Evolutionary conservation across 2,797 vertebrate species (phyloP), one percentile per base, ranked within the genome.

Genomic region (Rhynchotus rufescens): DNA sequence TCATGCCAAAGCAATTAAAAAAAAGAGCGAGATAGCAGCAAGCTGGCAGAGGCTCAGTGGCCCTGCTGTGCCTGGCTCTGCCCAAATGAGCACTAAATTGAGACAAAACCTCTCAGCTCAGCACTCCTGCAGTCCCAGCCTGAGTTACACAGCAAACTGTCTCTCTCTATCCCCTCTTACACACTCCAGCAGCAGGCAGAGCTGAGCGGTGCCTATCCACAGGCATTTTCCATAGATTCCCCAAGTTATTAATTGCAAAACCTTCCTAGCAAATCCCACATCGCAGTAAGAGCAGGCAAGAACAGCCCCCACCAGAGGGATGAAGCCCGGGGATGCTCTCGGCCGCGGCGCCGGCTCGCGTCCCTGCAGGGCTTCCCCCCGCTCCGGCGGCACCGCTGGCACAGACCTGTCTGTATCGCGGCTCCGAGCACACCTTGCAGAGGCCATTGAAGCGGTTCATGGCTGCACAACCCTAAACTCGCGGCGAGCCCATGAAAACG

Each of bases 351-450:
- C 0, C 13, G 64, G 25, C n/a, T 17, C 13, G 0, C 47, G 13
- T 56, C n/a, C 28, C 21, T 6, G 2, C 14, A 0, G 2, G 6
- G 62, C 3, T 1, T 0, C 2, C 17, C 49, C 38, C 57, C 0
- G 5, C 34, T 4, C 30, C 15, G 16, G 28, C 25, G 5, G 40
- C 36, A 16, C 2, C 45, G 19, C 34, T 26, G 66, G 60, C 88
- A 98, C 98, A 97, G 95, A 99, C 99, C 99, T 99, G 98, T 80
- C 97, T 98, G 94, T 98, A 98, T 89, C 98, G 98, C 94, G 98
- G 97, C 95, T 98, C 98, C 26, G 98, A 98, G 96, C 99, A 99
- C 97, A 98, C 97, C 96, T 98, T 98, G 95, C 98, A 99, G 95
- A 99, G 97, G 72, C 98, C 98, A 56, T 98, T 97, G 98, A 98